phyloP scores from a whole-genome alignment of 2,113 vertebrate species.

The Aegithalos caudatus region DNA sequence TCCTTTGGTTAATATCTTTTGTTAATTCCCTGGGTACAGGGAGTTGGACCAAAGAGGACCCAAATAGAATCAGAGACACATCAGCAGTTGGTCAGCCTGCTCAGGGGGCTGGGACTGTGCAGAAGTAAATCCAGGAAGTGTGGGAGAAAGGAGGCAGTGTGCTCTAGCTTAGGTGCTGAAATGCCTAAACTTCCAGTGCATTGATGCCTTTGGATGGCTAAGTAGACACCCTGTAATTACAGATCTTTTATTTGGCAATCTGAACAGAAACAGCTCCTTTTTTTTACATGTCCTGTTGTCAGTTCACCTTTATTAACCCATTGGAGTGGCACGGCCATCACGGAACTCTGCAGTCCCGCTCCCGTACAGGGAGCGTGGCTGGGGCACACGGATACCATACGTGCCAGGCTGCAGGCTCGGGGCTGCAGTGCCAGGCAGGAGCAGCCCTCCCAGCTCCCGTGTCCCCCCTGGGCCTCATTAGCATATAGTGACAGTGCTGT shows the following conservation, averaged over 20 bases:
- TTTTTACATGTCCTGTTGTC: not conserved
- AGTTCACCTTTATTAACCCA: not conserved
- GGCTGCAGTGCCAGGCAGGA: not conserved
- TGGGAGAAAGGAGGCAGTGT: not conserved
- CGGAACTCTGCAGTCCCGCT: not conserved
- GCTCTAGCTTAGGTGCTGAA: not conserved
- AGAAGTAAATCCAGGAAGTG: not conserved
- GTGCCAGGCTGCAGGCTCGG: constrained; percentile 43
- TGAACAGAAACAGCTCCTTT: not conserved
- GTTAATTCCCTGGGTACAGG: not conserved
- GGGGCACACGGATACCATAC: not conserved
- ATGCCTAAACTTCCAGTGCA: not conserved
- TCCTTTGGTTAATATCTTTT: not conserved
- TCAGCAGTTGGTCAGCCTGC: not conserved
- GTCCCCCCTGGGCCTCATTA: constrained; percentile 10
- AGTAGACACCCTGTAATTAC: not conserved
- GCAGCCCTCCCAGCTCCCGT: not conserved
- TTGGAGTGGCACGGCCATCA: rapidly evolving
- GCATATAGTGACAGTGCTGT: not conserved
- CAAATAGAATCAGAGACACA: not conserved
- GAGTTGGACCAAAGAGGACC: not conserved
- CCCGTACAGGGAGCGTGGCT: rapidly evolving
- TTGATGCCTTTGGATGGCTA: not conserved
- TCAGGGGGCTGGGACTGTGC: not conserved
- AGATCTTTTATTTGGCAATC: not conserved